phyloP scores from a whole-genome alignment of 2,797 vertebrate genomes.

The Gobio occitaniae region DNA sequence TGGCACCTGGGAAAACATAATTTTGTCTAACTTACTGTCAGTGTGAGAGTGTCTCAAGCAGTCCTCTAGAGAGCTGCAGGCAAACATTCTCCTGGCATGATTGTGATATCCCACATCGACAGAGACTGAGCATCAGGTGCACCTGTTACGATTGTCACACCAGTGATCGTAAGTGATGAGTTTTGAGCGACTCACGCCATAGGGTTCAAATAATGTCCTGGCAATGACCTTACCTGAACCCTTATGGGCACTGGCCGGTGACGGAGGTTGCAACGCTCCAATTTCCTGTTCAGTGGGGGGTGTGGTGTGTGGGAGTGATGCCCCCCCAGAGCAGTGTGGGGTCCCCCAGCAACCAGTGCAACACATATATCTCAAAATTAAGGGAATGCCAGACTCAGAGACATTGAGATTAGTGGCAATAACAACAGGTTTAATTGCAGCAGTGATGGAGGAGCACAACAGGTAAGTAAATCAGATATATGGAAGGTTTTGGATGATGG shows the following conservation, averaged over 20 bases:
- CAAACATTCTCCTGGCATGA: slow-evolving; percentile 9
- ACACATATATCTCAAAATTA: too few relatives aligned
- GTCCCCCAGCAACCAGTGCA: too few relatives aligned
- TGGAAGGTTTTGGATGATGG: too few relatives aligned
- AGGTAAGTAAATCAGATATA: too few relatives aligned
- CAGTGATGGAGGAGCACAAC: too few relatives aligned
- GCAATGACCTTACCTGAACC: background rate
- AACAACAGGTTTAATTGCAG: too few relatives aligned
- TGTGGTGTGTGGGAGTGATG: too few relatives aligned
- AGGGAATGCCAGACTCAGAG: too few relatives aligned
- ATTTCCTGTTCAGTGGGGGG: background rate
- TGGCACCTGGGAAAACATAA: slow-evolving; percentile 13
- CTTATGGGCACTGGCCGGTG: background rate
- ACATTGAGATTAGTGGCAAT: too few relatives aligned
- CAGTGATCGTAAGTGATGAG: background rate
- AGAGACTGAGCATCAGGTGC: background rate
- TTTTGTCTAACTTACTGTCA: background rate
- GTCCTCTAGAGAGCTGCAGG: slow-evolving; percentile 16
- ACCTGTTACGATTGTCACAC: slow-evolving; percentile 6
- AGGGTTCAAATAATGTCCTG: slow-evolving; percentile 14
- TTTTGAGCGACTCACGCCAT: background rate
- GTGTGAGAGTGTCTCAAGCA: background rate
- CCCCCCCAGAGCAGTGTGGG: too few relatives aligned
- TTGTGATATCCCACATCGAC: background rate
- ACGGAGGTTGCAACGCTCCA: background rate